Evolutionary conservation across 2,113 vertebrate species (phyloP).

Genomic region (Plectropomus leopardus): DNA sequence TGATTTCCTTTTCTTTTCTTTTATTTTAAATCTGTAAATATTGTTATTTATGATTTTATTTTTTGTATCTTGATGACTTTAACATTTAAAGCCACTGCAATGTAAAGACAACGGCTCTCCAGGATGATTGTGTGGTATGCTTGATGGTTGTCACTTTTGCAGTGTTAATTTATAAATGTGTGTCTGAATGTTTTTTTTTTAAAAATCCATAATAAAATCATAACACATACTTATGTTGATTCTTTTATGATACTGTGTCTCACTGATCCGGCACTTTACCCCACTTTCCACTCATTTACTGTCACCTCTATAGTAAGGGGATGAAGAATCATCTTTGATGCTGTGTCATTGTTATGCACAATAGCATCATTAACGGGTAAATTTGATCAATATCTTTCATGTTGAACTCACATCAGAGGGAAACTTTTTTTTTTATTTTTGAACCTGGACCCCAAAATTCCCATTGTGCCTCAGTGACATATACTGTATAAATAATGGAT

Average conservation of each 20-base stretch:
- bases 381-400: background rate
- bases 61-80: slow-evolving; percentile 26
- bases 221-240: background rate
- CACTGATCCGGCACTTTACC: background rate
- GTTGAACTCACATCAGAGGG: no score
- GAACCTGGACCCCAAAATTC: no score
- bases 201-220: slow-evolving; percentile 67
- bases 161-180: slow-evolving; percentile 67
- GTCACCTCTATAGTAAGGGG: no score
- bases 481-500: no score
- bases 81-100: slow-evolving; percentile 45
- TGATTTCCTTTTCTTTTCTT: slow-evolving; percentile 61
- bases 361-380: background rate
- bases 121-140: slow-evolving; percentile 49
- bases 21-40: slow-evolving; percentile 65
- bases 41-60: slow-evolving; percentile 72
- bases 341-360: background rate
- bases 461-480: no score
- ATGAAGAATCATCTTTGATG: no score
- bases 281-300: no score
- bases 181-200: slow-evolving; percentile 46
- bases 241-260: background rate
- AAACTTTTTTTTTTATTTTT: no score
- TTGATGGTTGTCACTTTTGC: slow-evolving; percentile 46
- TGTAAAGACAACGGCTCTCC: slow-evolving; percentile 36